Conservation (phyloP, 2,888 invertebrate genomes). For the Alentia gelatinosa region DNA sequence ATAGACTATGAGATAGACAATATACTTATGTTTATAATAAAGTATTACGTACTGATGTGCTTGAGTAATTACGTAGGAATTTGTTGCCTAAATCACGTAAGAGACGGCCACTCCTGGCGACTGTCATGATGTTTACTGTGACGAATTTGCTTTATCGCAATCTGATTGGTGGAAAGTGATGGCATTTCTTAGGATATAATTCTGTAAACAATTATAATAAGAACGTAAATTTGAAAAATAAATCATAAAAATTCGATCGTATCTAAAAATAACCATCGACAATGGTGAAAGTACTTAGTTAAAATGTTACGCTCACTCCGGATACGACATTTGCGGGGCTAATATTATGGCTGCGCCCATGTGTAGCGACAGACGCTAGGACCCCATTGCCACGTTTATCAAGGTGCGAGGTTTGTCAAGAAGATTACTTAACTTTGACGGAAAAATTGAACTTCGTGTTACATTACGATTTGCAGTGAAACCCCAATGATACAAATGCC, state of each 20-base stretch:
- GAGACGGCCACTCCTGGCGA: neutral
- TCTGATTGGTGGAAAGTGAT: neutral
- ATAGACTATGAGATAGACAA: no score
- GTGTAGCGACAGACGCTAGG: conserved; percentile 48
- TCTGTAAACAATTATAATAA: neutral
- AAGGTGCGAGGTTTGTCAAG: conserved; percentile 38
- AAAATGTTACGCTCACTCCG: neutral
- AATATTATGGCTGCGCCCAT: conserved; percentile 52
- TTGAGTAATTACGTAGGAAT: neutral
- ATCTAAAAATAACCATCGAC: neutral
- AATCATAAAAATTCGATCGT: neutral
- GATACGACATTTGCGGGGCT: neutral
- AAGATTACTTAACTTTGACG: neutral
- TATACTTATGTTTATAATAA: no score
- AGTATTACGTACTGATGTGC: neutral
- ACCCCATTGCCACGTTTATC: conserved; percentile 39
- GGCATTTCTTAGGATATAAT: neutral
- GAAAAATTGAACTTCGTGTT: neutral
- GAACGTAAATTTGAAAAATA: no score
- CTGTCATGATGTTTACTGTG: conserved; percentile 23
- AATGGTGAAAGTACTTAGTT: neutral
- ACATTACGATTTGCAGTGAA: neutral
- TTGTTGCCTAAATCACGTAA: neutral
- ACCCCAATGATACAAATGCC: neutral
- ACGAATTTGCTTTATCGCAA: neutral